Conservation (phyloP, 2,888 invertebrate species). For the Hypena proboscidalis region DNA sequence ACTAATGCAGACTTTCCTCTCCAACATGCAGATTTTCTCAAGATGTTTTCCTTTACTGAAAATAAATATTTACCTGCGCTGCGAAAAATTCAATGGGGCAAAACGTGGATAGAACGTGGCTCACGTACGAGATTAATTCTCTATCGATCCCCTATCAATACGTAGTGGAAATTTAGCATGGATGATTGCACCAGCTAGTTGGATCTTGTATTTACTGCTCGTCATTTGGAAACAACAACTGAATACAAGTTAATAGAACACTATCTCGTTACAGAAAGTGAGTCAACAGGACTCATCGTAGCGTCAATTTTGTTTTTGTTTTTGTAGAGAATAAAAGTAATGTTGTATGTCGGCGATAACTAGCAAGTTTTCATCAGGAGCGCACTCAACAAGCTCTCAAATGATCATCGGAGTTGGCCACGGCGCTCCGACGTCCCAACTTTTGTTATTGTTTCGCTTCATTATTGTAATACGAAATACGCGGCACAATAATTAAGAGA, state of each 20-base stretch:
- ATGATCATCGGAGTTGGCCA: constrained; percentile 76
- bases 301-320: constrained; percentile 56
- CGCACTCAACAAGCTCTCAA: constrained; percentile 78
- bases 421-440: constrained; percentile 74
- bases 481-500: constrained; percentile 82
- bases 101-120: constrained; percentile 41
- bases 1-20: constrained; percentile 46
- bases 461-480: constrained; percentile 84
- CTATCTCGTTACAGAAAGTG: constrained; percentile 41
- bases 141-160: constrained; percentile 35
- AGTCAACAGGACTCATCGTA: constrained; percentile 50
- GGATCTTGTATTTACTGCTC: constrained; percentile 15
- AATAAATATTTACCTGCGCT: constrained; percentile 50
- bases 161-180: constrained; percentile 22
- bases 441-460: constrained; percentile 84
- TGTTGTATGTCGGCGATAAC: constrained; percentile 67
- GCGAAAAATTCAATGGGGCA: constrained; percentile 45
- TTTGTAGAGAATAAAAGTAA: constrained; percentile 68
- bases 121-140: constrained; percentile 49
- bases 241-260: constrained; percentile 33
- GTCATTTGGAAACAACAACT: constrained; percentile 30
- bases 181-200: constrained; percentile 11
- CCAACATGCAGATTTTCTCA: constrained; percentile 44
- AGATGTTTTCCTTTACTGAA: constrained; percentile 47
- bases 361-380: constrained; percentile 81